Evolutionary conservation across 1,140 invertebrate species (phyloP).

Genomic region (Leucophenga varia): DNA sequence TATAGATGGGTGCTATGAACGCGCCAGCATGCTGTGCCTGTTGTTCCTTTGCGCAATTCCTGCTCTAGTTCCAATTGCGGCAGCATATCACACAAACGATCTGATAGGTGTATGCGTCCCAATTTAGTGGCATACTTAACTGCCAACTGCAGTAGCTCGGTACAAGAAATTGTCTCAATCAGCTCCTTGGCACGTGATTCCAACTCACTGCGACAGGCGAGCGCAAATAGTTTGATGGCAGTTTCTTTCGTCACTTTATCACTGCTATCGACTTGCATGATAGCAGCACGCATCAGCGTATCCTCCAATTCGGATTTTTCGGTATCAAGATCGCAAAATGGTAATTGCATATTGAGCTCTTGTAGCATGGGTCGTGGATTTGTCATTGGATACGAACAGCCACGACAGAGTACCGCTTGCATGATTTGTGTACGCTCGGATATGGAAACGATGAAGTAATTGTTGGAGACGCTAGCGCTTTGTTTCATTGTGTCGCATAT

Average conservation of each 20-base stretch:
- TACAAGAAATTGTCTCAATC: constrained; percentile 77
- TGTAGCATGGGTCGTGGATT: constrained; percentile 79
- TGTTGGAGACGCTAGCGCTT: constrained; percentile 71
- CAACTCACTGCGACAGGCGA: constrained; percentile 75
- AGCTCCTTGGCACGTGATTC: constrained; percentile 86
- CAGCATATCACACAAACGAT: constrained; percentile 63
- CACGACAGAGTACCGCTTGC: constrained; percentile 83
- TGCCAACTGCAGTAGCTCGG: constrained; percentile 76
- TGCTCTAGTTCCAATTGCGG: constrained; percentile 49
- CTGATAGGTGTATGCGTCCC: constrained; percentile 73
- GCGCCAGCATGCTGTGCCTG: constrained; percentile 30
- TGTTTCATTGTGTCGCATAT: constrained; percentile 70
- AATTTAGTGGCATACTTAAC: constrained; percentile 83
- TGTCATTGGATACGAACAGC: constrained; percentile 81
- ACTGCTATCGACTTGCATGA: constrained; percentile 63
- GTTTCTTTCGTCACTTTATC: constrained; percentile 70
- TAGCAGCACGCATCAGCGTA: constrained; percentile 66
- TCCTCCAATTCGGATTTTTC: constrained; percentile 85
- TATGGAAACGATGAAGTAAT: constrained; percentile 78
- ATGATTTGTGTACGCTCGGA: constrained; percentile 76
- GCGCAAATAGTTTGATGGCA: constrained; percentile 86
- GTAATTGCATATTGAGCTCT: constrained; percentile 71
- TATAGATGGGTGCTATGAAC: constrained; percentile 20
- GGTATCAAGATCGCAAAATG: constrained; percentile 77
- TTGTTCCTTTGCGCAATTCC: constrained; percentile 37